phyloP scores from a whole-genome alignment of 2,113 vertebrate genomes.

The Apistogramma diplotaenia region DNA sequence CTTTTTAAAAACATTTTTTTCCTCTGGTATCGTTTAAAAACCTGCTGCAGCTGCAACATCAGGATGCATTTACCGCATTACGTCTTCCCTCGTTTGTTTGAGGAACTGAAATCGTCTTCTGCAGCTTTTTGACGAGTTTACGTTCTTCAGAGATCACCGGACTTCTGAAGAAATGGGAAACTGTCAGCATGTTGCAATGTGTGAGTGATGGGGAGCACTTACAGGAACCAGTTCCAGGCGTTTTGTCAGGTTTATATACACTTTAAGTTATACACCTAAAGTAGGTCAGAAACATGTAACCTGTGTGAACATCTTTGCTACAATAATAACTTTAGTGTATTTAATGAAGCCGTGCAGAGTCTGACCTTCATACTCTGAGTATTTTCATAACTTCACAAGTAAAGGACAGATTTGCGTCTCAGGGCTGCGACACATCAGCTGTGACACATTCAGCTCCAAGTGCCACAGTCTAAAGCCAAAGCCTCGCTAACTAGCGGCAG shows the following conservation, averaged over 20 bases:
- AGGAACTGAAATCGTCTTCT: background rate
- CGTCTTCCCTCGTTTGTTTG: background rate
- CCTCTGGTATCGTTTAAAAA: background rate
- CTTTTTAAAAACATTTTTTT: background rate
- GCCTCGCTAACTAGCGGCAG: background rate
- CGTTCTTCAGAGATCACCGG: background rate
- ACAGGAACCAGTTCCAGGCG: background rate
- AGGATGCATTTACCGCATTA: background rate
- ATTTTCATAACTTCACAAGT: background rate
- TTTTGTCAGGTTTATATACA: background rate
- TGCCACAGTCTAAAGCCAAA: too few relatives aligned
- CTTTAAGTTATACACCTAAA: background rate
- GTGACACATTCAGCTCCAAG: too few relatives aligned
- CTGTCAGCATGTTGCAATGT: background rate
- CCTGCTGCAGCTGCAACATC: conserved; percentile 5
- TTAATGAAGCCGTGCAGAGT: accelerated
- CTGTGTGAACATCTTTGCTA: background rate
- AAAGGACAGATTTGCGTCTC: background rate
- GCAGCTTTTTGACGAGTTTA: background rate
- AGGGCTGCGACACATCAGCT: background rate
- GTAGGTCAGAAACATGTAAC: background rate
- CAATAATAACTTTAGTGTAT: accelerated
- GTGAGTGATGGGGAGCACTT: background rate
- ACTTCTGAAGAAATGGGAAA: background rate
- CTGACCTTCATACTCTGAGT: background rate